Percentiles rank a stretch among this genome's conserved stretches.
These are phyloP conservation scores for Spinus olivaceus DNA, from an alignment of 2,797 vertebrate species.

Conservation along the genomic window DNA sequence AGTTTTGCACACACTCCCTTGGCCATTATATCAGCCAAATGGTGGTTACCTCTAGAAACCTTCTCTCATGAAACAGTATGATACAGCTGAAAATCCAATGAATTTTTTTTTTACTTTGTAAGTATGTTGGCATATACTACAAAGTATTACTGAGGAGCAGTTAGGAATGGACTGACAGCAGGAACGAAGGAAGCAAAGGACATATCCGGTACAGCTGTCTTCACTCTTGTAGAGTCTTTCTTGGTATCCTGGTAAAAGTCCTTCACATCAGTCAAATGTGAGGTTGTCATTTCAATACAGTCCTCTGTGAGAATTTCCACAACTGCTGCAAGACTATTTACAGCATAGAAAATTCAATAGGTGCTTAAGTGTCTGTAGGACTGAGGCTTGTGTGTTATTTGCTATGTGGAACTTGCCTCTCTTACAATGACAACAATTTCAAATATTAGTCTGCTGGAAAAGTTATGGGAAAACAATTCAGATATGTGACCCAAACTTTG, in stretches of 20 bases:
- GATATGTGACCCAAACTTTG: slow-evolving; percentile 15
- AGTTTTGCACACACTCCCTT: not conserved
- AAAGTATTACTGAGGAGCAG: not conserved
- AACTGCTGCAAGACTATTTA: not conserved
- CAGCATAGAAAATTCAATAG: not conserved
- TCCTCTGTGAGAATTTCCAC: not conserved
- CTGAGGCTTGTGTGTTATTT: not conserved
- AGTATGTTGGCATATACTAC: not conserved
- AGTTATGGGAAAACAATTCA: slow-evolving; percentile 23
- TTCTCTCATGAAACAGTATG: not conserved
- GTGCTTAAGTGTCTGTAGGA: not conserved
- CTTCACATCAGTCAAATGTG: not conserved
- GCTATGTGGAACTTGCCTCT: not conserved
- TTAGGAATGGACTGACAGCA: not conserved
- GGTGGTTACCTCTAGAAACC: not conserved
- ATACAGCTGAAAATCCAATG: not conserved
- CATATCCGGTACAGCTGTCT: not conserved
- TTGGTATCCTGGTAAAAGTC: not conserved
- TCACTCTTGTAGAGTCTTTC: not conserved
- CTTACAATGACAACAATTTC: not conserved
- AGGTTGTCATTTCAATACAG: not conserved
- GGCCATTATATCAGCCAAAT: not conserved
- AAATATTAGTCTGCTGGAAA: not conserved
- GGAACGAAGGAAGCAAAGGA: not conserved
- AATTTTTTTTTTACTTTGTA: not conserved